phyloP scores from a whole-genome alignment of 2,888 invertebrate genomes.

The Doris montereyensis region DNA sequence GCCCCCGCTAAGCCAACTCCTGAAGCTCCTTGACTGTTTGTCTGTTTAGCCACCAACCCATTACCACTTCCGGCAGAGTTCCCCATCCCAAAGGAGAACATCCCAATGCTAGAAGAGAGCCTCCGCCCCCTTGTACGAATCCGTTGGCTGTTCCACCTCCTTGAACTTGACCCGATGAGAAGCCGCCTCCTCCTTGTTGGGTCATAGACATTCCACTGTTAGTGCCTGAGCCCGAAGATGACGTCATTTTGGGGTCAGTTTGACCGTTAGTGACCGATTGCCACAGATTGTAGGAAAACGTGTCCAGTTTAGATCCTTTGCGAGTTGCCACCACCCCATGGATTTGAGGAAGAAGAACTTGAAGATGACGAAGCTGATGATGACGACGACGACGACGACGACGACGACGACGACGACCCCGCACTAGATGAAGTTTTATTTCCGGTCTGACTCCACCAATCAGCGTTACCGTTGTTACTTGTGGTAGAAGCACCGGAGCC shows the following conservation, averaged over 20 bases:
- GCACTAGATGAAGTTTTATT: no score
- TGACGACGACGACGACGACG: not conserved
- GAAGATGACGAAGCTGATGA: slow-evolving; percentile 18
- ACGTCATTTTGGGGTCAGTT: not conserved
- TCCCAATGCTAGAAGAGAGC: not conserved
- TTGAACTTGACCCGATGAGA: not conserved
- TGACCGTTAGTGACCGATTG: not conserved
- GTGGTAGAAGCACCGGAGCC: no score
- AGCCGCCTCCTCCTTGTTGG: not conserved
- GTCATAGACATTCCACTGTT: not conserved
- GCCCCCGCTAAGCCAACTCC: not conserved
- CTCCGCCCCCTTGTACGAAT: slow-evolving; percentile 9
- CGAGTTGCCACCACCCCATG: slow-evolving; percentile 1
- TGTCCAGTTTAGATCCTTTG: not conserved
- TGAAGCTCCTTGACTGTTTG: no score
- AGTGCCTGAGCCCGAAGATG: not conserved
- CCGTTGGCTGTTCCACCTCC: not conserved
- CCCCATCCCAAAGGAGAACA: slow-evolving; percentile 10
- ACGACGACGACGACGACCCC: not conserved
- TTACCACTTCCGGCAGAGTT: not conserved
- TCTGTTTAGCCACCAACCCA: not conserved
- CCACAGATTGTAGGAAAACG: slow-evolving; percentile 9
- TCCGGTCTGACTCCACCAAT: no score
- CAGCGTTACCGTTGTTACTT: no score
- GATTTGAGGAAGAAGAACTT: slow-evolving; percentile 1